Percentiles rank a stretch among this genome's conserved stretches.
phyloP scores from a whole-genome alignment of 2,888 invertebrate genomes.

The Aleiodes leptofemur region DNA sequence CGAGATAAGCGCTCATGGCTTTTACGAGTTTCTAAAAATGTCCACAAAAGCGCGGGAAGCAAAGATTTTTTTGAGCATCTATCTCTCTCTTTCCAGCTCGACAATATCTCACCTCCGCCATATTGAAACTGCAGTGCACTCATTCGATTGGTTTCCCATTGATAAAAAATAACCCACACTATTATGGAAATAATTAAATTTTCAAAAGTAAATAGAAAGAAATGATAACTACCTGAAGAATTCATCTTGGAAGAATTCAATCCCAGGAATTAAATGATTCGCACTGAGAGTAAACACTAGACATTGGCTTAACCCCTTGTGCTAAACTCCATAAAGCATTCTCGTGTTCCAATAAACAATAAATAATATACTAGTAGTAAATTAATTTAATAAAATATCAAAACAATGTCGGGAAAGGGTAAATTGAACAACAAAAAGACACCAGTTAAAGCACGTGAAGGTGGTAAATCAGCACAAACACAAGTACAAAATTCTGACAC shows the following conservation, averaged over 20 bases:
- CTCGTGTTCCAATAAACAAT: too few relatives aligned
- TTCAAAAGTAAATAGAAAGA: background rate
- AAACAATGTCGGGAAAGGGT: slow-evolving; percentile 72
- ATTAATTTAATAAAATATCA: slow-evolving; percentile 30
- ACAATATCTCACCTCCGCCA: background rate
- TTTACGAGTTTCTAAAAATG: too few relatives aligned
- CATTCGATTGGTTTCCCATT: background rate
- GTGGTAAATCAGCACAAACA: slow-evolving; percentile 65
- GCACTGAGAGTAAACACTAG: background rate
- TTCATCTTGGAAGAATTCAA: background rate
- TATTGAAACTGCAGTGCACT: background rate
- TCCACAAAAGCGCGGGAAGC: too few relatives aligned
- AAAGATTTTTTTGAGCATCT: too few relatives aligned
- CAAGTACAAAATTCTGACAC: slow-evolving; percentile 62
- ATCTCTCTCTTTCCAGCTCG: too few relatives aligned
- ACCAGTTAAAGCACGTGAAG: slow-evolving; percentile 66
- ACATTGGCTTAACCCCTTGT: background rate
- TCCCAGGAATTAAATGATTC: background rate
- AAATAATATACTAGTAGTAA: background rate
- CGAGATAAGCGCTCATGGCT: too few relatives aligned
- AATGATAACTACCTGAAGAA: background rate
- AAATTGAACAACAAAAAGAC: slow-evolving; percentile 72
- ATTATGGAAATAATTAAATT: background rate
- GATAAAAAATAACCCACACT: background rate
- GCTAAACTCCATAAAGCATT: too few relatives aligned